Evolutionary conservation across 2,888 invertebrate species (phyloP), one percentile per base, ranked within the genome.

Genomic region (Polyploca ridens): DNA sequence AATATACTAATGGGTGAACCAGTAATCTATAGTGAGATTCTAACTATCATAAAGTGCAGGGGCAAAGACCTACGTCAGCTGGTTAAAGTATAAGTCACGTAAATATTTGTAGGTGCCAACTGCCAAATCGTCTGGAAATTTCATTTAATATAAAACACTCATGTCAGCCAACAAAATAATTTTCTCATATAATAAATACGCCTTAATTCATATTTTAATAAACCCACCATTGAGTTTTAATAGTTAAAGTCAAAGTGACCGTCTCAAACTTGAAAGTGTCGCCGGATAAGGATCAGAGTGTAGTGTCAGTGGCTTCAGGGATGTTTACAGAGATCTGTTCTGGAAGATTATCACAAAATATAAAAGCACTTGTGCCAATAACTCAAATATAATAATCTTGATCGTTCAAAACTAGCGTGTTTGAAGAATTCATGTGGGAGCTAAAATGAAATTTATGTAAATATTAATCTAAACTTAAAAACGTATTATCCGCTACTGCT

Each of bases 361-460:
- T 41, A 4, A 13, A 41, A 11, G 54, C 75, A 73, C 66, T 70
- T 67, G 81, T 72, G 79, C 77, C 69, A 77, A 82, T 81, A 76
- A 75, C 68, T 80, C 74, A 77, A 72, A 70, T 44, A 59, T 66
- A 67, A 14, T 33, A 58, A 11, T 58, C 33, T 58, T 58, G 7
- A 35, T 8, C n/a, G 7, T 33, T 14, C 27, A 27, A 41, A 61
- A 19, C 11, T 19, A 59, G 10, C 19, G 16, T 16, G 41, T 35
- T 41, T 16, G 35, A 60, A 60, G 6, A 16, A 41, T 41, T 16
- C n/a, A 27, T 44, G 60, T 60, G 38, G 41, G 16, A 16, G 41
- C 5, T 41, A 41, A 19, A 60, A 16, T 49, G 7, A 1, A 5
- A 35, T 35, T 5, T 35, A 5, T 5, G 4, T 35, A 35, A 35